Evolutionary conservation across 2,888 invertebrate genomes (phyloP).

Genomic region (Drosophila neonasuta): DNA sequence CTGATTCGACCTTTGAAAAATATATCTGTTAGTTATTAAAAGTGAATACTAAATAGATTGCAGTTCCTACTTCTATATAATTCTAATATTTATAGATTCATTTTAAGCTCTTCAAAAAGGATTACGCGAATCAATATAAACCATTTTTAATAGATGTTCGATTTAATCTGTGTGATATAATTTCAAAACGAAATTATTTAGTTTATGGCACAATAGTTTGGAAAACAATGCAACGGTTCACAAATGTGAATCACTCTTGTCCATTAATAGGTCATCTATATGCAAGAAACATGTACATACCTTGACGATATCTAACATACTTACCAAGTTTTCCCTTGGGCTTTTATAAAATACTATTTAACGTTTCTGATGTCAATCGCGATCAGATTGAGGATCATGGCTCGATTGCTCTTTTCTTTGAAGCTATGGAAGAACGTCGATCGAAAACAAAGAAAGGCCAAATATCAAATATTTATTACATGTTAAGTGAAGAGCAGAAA

Average conservation of each 20-base stretch:
- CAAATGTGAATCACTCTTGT: slow-evolving; percentile 3
- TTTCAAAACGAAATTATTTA: neutral
- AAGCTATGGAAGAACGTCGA: neutral
- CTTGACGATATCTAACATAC: slow-evolving; percentile 5
- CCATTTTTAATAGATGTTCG: neutral
- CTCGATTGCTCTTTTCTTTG: neutral
- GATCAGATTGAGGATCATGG: neutral
- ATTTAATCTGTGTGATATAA: slow-evolving; percentile 6
- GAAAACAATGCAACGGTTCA: slow-evolving; percentile 5
- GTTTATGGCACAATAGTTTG: neutral
- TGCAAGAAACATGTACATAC: neutral
- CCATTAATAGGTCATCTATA: neutral
- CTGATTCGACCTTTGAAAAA: neutral
- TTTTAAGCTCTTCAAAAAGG: neutral
- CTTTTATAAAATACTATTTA: neutral
- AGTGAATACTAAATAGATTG: too few relatives aligned
- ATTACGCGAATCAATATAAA: slow-evolving; percentile 4
- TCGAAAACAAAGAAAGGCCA: too few relatives aligned
- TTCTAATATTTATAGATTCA: neutral
- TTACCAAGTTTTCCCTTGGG: neutral
- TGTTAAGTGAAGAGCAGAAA: too few relatives aligned
- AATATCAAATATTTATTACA: too few relatives aligned
- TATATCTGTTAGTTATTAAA: neutral
- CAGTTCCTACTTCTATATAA: too few relatives aligned
- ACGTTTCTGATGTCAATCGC: neutral